These are phyloP conservation scores for Auanema freiburgensis DNA, from an alignment of 2,888 invertebrate genomes.

Conservation along the genomic window DNA sequence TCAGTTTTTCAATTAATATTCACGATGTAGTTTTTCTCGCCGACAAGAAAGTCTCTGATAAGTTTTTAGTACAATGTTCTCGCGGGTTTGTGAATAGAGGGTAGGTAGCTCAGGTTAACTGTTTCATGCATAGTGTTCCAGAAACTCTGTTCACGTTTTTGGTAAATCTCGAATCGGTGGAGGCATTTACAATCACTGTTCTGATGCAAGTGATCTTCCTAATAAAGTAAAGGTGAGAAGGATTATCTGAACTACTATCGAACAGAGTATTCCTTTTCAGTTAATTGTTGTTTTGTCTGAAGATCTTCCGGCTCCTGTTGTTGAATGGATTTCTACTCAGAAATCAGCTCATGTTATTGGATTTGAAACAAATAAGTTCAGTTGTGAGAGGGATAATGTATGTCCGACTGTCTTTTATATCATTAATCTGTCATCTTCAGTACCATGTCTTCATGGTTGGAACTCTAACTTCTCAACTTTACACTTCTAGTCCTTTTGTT, in stretches of 20 bases:
- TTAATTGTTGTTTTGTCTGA: neutral
- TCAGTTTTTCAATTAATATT: neutral
- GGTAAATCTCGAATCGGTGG: neutral
- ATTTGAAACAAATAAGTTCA: too few relatives aligned
- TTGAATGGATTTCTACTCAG: neutral
- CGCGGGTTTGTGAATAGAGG: neutral
- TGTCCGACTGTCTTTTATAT: neutral
- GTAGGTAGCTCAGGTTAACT: neutral
- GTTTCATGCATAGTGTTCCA: neutral
- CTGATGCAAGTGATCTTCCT: too few relatives aligned
- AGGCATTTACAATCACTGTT: too few relatives aligned
- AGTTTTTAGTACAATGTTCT: too few relatives aligned
- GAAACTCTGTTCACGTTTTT: constrained; percentile 1
- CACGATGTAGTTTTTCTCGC: too few relatives aligned
- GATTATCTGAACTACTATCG: too few relatives aligned
- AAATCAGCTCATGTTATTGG: too few relatives aligned
- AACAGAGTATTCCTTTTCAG: too few relatives aligned
- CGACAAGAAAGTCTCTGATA: too few relatives aligned
- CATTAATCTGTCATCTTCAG: constrained; percentile 6
- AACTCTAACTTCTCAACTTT: constrained; percentile 9
- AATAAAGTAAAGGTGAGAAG: too few relatives aligned
- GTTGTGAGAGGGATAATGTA: too few relatives aligned
- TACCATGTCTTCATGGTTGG: constrained; percentile 17
- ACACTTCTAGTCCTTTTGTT: neutral
- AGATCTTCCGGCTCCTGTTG: neutral